phyloP scores from a whole-genome alignment of 2,888 invertebrate species.

The Ypsolopha scabrella region DNA sequence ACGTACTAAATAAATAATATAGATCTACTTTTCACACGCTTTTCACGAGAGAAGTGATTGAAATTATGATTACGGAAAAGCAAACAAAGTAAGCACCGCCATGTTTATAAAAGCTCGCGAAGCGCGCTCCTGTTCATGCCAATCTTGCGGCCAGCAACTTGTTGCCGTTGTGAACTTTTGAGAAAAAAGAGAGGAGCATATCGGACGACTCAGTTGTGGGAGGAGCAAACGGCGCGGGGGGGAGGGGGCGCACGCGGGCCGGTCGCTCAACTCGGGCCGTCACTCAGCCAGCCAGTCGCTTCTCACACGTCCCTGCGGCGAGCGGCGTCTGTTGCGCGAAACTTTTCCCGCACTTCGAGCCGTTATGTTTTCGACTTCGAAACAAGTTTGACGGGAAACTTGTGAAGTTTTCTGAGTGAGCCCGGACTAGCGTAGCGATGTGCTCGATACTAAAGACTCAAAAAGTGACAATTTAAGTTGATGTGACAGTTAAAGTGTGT shows the following conservation, averaged over 20 bases:
- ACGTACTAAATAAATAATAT: not conserved
- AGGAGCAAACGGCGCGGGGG: slow-evolving; percentile 63
- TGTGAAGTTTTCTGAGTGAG: slow-evolving; percentile 60
- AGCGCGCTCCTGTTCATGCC: slow-evolving; percentile 69
- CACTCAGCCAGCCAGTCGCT: slow-evolving; percentile 38
- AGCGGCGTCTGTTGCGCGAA: slow-evolving; percentile 29
- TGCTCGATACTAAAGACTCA: slow-evolving; percentile 47
- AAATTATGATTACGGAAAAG: slow-evolving; percentile 62
- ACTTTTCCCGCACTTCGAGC: slow-evolving; percentile 31
- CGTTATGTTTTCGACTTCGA: slow-evolving; percentile 64
- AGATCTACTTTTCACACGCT: slow-evolving; percentile 25
- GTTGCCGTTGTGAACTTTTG: slow-evolving; percentile 66
- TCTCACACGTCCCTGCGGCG: slow-evolving; percentile 31
- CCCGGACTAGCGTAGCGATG: slow-evolving; percentile 56
- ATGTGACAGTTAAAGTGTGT: slow-evolving; percentile 63
- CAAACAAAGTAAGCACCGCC: slow-evolving; percentile 63
- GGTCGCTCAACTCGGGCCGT: slow-evolving; percentile 44
- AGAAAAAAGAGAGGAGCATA: slow-evolving; percentile 37
- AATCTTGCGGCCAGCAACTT: slow-evolving; percentile 66
- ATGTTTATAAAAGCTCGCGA: slow-evolving; percentile 68
- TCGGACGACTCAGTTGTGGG: slow-evolving; percentile 53
- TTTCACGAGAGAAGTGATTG: slow-evolving; percentile 34
- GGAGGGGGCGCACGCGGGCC: slow-evolving; percentile 52
- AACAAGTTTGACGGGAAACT: slow-evolving; percentile 71
- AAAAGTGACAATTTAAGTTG: slow-evolving; percentile 56